Evolutionary conservation across 2,113 vertebrate genomes (phyloP).

Genomic region (Caretta caretta): DNA sequence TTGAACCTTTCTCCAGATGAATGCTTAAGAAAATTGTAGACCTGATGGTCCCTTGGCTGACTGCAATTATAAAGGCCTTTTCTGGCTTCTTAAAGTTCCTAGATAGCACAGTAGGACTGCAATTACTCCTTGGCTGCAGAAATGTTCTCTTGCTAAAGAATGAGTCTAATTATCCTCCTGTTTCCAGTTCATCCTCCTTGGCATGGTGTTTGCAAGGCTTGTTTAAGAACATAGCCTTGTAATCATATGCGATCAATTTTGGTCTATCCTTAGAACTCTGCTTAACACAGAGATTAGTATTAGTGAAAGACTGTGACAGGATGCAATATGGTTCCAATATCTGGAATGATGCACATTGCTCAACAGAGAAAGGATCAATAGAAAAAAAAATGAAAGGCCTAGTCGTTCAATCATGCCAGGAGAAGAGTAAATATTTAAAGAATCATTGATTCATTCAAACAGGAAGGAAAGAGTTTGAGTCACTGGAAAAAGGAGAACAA

Average conservation of each 20-base stretch:
- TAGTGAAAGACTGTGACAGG: neutral
- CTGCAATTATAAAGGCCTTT: neutral
- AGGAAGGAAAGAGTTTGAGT: neutral
- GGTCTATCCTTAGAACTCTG: constrained; percentile 37
- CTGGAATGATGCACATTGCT: neutral
- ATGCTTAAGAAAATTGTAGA: neutral
- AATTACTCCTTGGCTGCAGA: constrained; percentile 34
- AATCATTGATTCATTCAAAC: neutral
- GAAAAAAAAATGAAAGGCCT: neutral
- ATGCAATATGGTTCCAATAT: neutral
- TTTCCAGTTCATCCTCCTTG: constrained; percentile 35
- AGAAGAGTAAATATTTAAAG: neutral
- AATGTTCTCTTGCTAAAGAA: constrained; percentile 49
- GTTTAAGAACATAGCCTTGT: constrained; percentile 10
- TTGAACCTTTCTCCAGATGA: neutral
- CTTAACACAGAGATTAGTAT: neutral
- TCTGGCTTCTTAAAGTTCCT: constrained; percentile 20
- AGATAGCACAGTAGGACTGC: neutral
- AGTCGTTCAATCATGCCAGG: neutral
- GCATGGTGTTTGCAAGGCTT: constrained; percentile 7
- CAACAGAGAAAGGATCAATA: neutral
- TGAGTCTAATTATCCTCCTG: constrained; percentile 42
- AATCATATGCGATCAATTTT: constrained; percentile 15
- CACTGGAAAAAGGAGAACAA: neutral
- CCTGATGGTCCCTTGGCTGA: neutral